phyloP scores from a whole-genome alignment of 2,113 vertebrate genomes.

The Neolamprologus cancellatus region DNA sequence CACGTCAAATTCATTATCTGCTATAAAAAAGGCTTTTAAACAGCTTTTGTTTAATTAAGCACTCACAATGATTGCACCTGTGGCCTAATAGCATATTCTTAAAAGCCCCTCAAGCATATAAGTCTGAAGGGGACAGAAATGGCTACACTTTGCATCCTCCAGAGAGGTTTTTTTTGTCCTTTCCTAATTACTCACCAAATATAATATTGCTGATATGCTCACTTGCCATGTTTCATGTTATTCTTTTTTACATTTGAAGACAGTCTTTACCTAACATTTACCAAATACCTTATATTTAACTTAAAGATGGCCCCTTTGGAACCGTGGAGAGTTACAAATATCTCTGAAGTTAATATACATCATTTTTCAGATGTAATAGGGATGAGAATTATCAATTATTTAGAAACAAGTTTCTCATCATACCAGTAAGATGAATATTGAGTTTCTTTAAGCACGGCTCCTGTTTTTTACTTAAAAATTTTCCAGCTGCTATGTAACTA shows the following conservation, averaged over 20 bases:
- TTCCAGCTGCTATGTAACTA: neutral
- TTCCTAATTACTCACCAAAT: neutral
- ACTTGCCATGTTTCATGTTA: neutral
- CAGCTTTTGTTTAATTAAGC: neutral
- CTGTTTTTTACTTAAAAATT: neutral
- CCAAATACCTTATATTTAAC: neutral
- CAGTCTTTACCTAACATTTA: neutral
- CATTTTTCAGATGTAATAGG: neutral
- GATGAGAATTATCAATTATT: neutral
- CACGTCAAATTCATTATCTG: neutral
- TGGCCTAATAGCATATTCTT: neutral
- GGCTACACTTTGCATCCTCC: neutral
- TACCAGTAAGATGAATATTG: neutral
- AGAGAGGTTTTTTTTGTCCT: neutral
- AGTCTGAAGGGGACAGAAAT: neutral
- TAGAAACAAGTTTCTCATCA: neutral
- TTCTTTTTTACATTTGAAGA: neutral
- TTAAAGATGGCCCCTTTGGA: neutral
- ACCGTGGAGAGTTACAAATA: neutral
- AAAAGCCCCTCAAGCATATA: neutral
- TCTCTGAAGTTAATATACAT: neutral
- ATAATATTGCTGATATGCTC: neutral
- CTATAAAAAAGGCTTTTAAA: neutral
- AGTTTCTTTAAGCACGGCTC: neutral
- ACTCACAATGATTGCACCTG: neutral